Evolutionary conservation across 2,797 vertebrate genomes (phyloP), one percentile per base, ranked within the genome.

Genomic region (Melanotaenia parkinsoni): DNA sequence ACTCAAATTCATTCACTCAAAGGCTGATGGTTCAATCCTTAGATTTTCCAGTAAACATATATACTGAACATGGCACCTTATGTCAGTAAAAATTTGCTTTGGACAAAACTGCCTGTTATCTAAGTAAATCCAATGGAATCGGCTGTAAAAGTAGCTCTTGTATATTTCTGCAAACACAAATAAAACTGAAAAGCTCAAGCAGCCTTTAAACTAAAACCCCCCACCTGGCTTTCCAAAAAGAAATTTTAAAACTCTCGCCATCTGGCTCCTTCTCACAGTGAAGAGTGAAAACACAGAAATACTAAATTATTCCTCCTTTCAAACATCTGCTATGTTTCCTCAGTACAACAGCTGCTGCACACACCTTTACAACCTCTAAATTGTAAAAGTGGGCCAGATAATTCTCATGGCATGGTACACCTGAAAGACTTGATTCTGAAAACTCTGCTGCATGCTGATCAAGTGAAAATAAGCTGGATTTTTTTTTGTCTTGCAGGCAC

Each of bases 401-500:
- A 62, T 8, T 47, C 47, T 40, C 16, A 63, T 32, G 38, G 24
- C 3, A 38, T 3, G 37, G 37, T 53, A 10, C 18, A 38, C 3
- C 37, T 38, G 37, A 38, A 13, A 11, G 37, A 20, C 43, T 45
- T 6, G 43, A 6, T 18, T 20, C 18, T 45, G 43, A 26, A 4
- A 22, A 13, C 22, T 22, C 40, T 43, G 40, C 14, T 43, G 40
- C 40, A 4, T 43, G 40, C 14, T 43, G 2, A 43, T 43, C 40
- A 4, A 16, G 14, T 16, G 5, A 16, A 43, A 43, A 12, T 53
- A 4, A 79, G 16, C 58, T 51, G 20, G 8, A 37, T 13, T 30
- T 43, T 30, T 43, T 58, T 50, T 3, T 38, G 9, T 43, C 26
- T 12, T 54, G 98, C 77, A 99, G 98, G 97, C 98, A 99, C 93